Conservation (phyloP, 37 sponge, comb jelly and placozoan genomes). For the Diacarnus erythraeanus region DNA sequence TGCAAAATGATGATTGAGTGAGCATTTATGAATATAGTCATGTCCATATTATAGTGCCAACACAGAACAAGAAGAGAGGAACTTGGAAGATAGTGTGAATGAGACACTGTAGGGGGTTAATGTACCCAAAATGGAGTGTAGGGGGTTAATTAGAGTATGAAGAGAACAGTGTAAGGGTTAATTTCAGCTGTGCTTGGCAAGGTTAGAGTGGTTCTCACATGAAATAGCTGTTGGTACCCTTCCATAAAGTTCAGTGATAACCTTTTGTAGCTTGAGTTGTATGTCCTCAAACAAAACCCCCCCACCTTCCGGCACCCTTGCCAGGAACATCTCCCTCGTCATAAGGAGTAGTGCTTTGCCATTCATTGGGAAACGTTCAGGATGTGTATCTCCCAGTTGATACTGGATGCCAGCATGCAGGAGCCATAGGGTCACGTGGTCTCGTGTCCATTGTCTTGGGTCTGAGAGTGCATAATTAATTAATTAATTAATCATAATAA, state of each 20-base stretch:
- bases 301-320: slow-evolving; percentile 62
- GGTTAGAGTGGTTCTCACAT: not conserved
- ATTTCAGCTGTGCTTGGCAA: too few relatives aligned
- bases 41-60: too few relatives aligned
- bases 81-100: too few relatives aligned
- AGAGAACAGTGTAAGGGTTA: too few relatives aligned
- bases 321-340: slow-evolving; percentile 73
- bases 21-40: too few relatives aligned
- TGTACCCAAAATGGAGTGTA: too few relatives aligned
- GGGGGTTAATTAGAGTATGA: too few relatives aligned
- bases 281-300: slow-evolving; percentile 70
- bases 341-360: slow-evolving; percentile 63
- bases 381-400: slow-evolving; percentile 23
- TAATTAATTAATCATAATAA: too few relatives aligned
- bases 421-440: slow-evolving; percentile 51
- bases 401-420: slow-evolving; percentile 20
- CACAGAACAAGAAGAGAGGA: too few relatives aligned
- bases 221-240: not conserved
- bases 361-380: slow-evolving; percentile 67
- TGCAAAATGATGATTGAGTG: too few relatives aligned
- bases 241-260: slow-evolving; percentile 3
- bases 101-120: too few relatives aligned
- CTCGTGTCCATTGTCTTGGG: slow-evolving; percentile 41
- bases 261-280: slow-evolving; percentile 56
- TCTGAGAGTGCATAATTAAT: too few relatives aligned